These are phyloP conservation scores for Thaumatotibia leucotreta DNA, from an alignment of 1,140 invertebrate genomes.

Conservation along the genomic window DNA sequence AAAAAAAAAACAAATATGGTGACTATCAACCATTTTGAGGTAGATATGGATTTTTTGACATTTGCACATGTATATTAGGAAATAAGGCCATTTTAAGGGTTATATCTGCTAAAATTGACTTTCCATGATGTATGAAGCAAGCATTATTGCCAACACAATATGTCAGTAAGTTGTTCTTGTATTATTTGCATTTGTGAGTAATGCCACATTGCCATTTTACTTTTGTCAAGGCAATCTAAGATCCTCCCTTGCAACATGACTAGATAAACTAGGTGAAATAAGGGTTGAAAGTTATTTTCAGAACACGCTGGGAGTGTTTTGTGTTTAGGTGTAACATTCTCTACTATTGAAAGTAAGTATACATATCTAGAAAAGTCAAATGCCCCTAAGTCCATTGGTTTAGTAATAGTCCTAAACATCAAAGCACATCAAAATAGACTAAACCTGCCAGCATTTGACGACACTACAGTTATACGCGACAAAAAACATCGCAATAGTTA, in stretches of 20 bases:
- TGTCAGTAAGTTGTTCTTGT: neutral
- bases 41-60: neutral
- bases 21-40: neutral
- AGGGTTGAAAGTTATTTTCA: neutral
- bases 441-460: constrained; percentile 12
- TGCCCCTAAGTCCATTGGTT: neutral
- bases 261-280: neutral
- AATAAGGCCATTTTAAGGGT: neutral
- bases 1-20: neutral
- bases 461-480: constrained; percentile 32
- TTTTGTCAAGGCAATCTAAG: neutral
- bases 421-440: neutral
- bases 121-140: neutral
- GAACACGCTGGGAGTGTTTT: neutral
- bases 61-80: neutral
- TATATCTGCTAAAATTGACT: neutral
- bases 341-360: neutral
- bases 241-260: neutral
- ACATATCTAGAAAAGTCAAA: neutral
- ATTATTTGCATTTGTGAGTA: neutral
- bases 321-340: neutral
- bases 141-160: neutral
- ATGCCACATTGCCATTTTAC: neutral
- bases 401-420: neutral
- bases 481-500: constrained; percentile 49